Evolutionary conservation across 2,797 vertebrate genomes (phyloP).

Genomic region (Peromyscus attwateri): DNA sequence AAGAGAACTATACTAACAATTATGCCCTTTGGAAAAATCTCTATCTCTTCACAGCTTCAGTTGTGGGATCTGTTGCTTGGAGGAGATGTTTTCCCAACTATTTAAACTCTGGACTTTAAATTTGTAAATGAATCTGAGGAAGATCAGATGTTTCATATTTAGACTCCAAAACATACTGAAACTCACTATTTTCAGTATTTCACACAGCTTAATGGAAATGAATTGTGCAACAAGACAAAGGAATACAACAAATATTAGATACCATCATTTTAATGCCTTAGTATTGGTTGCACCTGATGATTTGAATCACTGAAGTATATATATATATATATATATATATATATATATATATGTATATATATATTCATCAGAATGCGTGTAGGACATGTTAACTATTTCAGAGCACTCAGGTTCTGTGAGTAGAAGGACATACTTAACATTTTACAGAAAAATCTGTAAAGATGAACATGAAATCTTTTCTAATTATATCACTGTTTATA

Average conservation of each 20-base stretch:
- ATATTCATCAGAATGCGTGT: background rate
- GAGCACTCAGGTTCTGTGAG: background rate
- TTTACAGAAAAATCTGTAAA: constrained; percentile 7
- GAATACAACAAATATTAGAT: constrained; percentile 38
- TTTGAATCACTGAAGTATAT: constrained; percentile 18
- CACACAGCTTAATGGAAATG: constrained; percentile 21
- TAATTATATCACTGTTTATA: background rate
- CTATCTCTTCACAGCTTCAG: background rate
- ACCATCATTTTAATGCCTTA: constrained; percentile 53
- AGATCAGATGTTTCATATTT: background rate
- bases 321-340: background rate
- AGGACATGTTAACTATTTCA: constrained; percentile 25
- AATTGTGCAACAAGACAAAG: background rate
- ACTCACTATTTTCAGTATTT: constrained; percentile 48
- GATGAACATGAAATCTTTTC: background rate
- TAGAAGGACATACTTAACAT: background rate
- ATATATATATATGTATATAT: too few species aligned
- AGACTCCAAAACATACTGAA: background rate
- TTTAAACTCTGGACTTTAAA: background rate
- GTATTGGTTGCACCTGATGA: constrained; percentile 53
- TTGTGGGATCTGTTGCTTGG: background rate
- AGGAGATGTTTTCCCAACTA: background rate
- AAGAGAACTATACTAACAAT: background rate
- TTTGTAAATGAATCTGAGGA: constrained; percentile 37
- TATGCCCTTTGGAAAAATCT: background rate